Base-by-base conservation (phyloP, 2,888 invertebrate genomes). In the Cheilosia urbana region DNA sequence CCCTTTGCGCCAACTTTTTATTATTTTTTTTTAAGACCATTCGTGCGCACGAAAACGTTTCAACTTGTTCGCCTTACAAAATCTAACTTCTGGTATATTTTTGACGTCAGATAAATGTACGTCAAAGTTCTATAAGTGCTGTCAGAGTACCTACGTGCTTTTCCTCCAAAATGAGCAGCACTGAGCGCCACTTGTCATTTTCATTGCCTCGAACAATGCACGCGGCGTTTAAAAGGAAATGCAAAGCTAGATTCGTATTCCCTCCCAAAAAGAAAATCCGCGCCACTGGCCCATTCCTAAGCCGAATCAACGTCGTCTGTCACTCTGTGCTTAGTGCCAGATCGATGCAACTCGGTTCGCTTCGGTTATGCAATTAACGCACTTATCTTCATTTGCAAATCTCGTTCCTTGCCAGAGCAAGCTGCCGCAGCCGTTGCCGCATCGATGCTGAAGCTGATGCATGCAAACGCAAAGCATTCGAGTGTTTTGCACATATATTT, bases 291-390 rank as follows among this genome's bases (percentile, higher is more conserved):
- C 34, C 13, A 24, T 27, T 51, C 13, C 51, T 51, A 24, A 51
- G 27, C 51, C 5, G 51, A 19, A 47, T 51, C 51, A 19, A 30
- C n/a, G 62, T 58, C 45, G 68, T 51, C 42, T 73, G 73, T 68
- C 62, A 53, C 37, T 79, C 24, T 58, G 58, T 47, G 68, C 58
- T 51, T 75, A 65, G 66, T 81, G 76, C 66, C 76, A 85, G 75
- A 81, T 81, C 85, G 76, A 81, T 81, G 76, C 77, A 81, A 81
- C 81, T 81, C 45, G 72, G 62, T 75, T 80, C 76, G 76, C 71
- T 76, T 85, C 72, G 81, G 71, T 85, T 85, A 85, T 85, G 85
- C 85, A 85, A 85, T 85, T 77, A 81, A 85, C 72, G 81, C 76
- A 76, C 63, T 81, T 85, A 76, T 85, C 85, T 85, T 53, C 65